Evolutionary conservation across 2,888 invertebrate genomes (phyloP), one percentile per base, ranked within the genome.

Genomic region (Yponomeuta malinellus): DNA sequence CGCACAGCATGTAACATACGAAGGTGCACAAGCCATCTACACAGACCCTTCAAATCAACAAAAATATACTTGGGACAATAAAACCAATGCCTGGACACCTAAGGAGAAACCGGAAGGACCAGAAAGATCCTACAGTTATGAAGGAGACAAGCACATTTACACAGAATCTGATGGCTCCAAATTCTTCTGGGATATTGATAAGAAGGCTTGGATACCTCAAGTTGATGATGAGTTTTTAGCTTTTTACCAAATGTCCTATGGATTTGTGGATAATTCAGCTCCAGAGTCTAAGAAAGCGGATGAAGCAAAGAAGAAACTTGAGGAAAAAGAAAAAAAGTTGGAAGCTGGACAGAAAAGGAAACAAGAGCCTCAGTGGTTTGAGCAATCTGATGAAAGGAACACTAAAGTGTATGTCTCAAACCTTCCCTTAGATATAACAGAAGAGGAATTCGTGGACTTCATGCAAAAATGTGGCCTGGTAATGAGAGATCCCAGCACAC

Each of bases 381-480:
- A 99, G 74, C 91, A 97, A 48, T 95, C 97, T 73, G 96, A 98
- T 72, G 94, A 95, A 37, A 87, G 79, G 8, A 99, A 98, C 83
- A 98, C 98, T 2, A 98, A 98, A 86, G 98, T 99, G 0, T 99
- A 99, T 90, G 98, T 99, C 4, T 96, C 96, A 37, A 97, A 98
- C 82, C 93, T 99, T 75, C 99, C 99, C 0, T 81, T 94, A 71
- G 97, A 98, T 78, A 95, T 97, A 72, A 97, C 96, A 0, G 95
- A 98, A 80, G 96, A 98, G 74, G 97, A 97, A 82, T 97, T 98
- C 88, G 94, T 96, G 67, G 96, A 97, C 81, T 89, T 99, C 63
- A 99, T 99, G 97, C 95, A 95, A 77, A 99, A 99, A 88, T 99
- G 97, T 93, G 99, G 99, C 5, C 93, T 99, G 74, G 95, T 99